Conservation (phyloP, 2,113 vertebrate genomes). For the Melanerpes aurifrons region DNA sequence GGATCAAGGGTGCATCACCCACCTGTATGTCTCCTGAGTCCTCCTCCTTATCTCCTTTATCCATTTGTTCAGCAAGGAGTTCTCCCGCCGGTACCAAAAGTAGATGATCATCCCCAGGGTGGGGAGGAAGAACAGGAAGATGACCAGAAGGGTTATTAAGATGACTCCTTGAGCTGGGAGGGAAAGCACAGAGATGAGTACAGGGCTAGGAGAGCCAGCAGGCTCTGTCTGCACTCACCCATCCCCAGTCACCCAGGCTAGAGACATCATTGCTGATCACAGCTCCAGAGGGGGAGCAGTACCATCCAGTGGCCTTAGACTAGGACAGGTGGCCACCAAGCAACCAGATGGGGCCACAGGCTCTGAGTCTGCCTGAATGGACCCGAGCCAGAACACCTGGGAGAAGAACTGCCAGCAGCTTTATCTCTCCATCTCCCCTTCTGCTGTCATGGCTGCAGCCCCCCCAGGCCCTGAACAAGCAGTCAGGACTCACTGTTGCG, state of each 20-base stretch:
- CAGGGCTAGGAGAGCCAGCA: not conserved
- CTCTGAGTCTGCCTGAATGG: not conserved
- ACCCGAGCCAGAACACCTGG: not conserved
- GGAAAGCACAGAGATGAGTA: not conserved
- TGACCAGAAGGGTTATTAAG: slow-evolving; percentile 77
- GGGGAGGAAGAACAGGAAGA: slow-evolving; percentile 85
- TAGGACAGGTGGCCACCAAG: not conserved
- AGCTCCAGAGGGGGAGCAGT: not conserved
- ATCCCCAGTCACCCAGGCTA: not conserved
- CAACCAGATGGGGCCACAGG: not conserved
- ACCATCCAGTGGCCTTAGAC: not conserved
- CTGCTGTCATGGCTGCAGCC: accelerated
- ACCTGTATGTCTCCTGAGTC: slow-evolving; percentile 60
- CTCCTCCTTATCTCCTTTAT: slow-evolving; percentile 76
- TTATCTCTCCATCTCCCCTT: too few relatives aligned
- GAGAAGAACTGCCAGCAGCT: not conserved
- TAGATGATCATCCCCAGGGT: slow-evolving; percentile 74
- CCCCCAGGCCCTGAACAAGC: accelerated
- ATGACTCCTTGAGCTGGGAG: slow-evolving; percentile 77
- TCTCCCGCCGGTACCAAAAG: slow-evolving; percentile 82
- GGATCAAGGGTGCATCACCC: not conserved
- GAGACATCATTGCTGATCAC: not conserved
- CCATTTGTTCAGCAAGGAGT: slow-evolving; percentile 77
- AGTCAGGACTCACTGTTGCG: slow-evolving; percentile 78
- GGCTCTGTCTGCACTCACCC: not conserved